Base-by-base conservation (phyloP, 2,888 invertebrate genomes). In the Azorinus chamasolen region DNA sequence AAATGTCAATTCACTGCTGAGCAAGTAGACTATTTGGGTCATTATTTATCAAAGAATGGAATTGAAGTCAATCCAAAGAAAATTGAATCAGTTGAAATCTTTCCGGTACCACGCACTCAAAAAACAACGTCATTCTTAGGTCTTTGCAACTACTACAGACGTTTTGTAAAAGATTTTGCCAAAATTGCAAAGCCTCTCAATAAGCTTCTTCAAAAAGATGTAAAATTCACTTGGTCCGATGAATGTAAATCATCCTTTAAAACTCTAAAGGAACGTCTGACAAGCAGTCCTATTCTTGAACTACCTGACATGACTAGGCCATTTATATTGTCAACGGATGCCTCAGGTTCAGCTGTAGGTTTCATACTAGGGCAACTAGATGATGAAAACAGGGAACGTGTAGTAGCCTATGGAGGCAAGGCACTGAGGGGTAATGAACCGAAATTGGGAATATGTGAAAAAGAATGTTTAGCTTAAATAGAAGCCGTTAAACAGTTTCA, bases 211-310 rank as follows among this genome's bases (percentile, higher is more conserved):
- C 71, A 63, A 10, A 69, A 81, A 58, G 78, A 79, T n/a, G 32
- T n/a, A 1, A 27, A 46, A 20, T 83, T 75, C 55, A 37, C 25
- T 1, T 85, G 86, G 86, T 62, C 63, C 10, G 63, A 58, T 6
- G 14, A 65, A 16, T 70, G 75, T 62, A 50, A 77, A 24, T 25
- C 37, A 10, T 57, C 82, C 0, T 83, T 85, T 63, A 48, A 70
- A 0, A 37, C 46, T 2, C 83, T 91, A 32, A 92, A 91, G 63
- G 51, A 59, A 14, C 54, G 53, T 4, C 41, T 86, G 18, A 79
- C 2, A 2, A n/a, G 27, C 18, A 1, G 20, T 20, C n/a, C 45
- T 8, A 5, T 18, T 5, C 50, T 5, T 64, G 74, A 12, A 50
- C 80, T 66, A 10, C 83, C 84, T 20, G 79, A 87, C 59, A 63